Conservation (phyloP, 2,797 vertebrate species). For the Etheostoma nigrum region DNA sequence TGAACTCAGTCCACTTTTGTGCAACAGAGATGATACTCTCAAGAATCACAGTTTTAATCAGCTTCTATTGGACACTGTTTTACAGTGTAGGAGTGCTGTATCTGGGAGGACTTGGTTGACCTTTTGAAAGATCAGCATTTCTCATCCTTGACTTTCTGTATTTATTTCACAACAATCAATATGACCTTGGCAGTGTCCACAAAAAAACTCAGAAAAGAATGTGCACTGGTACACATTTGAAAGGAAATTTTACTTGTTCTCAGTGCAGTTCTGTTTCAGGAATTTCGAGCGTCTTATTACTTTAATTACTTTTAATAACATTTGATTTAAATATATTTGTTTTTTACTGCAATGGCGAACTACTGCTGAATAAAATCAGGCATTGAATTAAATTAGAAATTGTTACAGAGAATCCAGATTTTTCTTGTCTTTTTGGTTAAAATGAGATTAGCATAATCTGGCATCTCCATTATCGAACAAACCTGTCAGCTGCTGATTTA, state of each 20-base stretch:
- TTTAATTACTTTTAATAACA: neutral
- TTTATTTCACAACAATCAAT: neutral
- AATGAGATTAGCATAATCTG: conserved; percentile 31
- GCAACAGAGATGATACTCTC: neutral
- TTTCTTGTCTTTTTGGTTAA: conserved; percentile 6
- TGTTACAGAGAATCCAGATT: neutral
- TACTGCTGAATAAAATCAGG: conserved; percentile 17
- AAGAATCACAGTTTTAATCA: conserved; percentile 18
- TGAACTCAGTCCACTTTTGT: conserved; percentile 1
- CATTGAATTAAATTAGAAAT: neutral
- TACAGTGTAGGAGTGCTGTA: neutral
- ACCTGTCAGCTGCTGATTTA: conserved; percentile 71
- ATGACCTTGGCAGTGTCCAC: neutral
- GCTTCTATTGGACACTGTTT: neutral
- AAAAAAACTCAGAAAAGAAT: too few species aligned
- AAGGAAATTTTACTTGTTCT: neutral
- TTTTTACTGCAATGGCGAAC: neutral
- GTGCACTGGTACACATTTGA: too few species aligned
- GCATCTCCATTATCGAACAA: conserved; percentile 48
- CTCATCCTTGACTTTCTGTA: neutral
- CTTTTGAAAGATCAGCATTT: conserved; percentile 17
- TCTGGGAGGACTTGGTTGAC: conserved; percentile 19
- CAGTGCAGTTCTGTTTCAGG: conserved; percentile 6
- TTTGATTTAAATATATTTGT: neutral
- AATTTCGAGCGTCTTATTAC: neutral